Conservation (phyloP, 2,888 invertebrate species). For the Trimorus sp. region DNA sequence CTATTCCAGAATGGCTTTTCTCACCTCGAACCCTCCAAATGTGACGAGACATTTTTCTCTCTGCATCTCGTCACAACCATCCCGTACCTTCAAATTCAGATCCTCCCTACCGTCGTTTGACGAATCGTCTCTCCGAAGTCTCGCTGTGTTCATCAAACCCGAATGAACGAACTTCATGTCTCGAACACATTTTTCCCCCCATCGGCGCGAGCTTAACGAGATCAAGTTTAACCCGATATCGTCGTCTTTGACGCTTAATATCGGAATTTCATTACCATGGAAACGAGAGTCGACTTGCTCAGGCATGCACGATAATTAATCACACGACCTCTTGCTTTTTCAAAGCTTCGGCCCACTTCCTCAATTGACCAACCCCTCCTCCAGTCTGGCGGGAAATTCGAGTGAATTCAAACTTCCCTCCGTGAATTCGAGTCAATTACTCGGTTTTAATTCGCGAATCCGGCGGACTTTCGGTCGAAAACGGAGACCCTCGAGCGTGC, state of each 20-base stretch:
- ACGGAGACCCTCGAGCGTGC: neutral
- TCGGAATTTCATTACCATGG: conserved; percentile 59
- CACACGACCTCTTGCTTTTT: conserved; percentile 33
- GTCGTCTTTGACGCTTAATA: conserved; percentile 59
- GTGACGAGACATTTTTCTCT: too few relatives aligned
- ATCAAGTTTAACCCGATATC: conserved; percentile 53
- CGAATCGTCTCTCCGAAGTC: conserved; percentile 19
- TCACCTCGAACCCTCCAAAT: too few relatives aligned
- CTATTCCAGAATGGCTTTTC: too few relatives aligned
- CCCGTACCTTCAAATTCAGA: neutral
- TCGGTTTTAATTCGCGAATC: neutral
- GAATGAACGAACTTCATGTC: conserved; percentile 23
- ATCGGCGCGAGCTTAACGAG: conserved; percentile 31
- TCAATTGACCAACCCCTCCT: too few relatives aligned
- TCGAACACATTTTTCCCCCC: conserved; percentile 24
- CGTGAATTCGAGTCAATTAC: too few relatives aligned
- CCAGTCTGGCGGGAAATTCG: too few relatives aligned
- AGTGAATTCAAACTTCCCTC: neutral
- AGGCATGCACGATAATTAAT: conserved; percentile 51
- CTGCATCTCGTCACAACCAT: neutral
- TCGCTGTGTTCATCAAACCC: conserved; percentile 36
- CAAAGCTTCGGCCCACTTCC: neutral
- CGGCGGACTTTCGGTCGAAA: too few relatives aligned
- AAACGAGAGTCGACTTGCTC: conserved; percentile 28
- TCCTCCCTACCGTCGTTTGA: neutral